Evolutionary conservation across 2,888 invertebrate genomes (phyloP).

Genomic region (Torymus tubicola): DNA sequence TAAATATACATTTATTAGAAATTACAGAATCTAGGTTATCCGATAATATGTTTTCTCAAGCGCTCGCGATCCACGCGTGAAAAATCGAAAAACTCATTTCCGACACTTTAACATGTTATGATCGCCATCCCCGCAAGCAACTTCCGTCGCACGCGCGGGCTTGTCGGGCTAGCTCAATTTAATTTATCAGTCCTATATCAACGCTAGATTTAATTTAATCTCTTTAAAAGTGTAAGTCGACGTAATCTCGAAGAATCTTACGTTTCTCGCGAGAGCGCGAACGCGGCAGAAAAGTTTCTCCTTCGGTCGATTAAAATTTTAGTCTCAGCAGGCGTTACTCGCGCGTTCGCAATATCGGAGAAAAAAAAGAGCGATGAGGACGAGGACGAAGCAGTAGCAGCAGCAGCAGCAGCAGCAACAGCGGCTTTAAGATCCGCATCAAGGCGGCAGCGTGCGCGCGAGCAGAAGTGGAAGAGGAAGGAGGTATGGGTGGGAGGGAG

Average conservation of each 20-base stretch:
- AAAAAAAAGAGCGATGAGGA: conserved; percentile 36
- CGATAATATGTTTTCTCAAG: too few species aligned
- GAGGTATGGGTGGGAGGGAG: conserved; percentile 56
- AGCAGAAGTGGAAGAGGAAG: conserved; percentile 52
- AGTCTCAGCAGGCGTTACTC: conserved; percentile 15
- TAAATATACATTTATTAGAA: too few species aligned
- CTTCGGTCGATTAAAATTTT: conserved; percentile 55
- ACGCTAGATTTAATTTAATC: conserved; percentile 37
- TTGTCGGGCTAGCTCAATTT: background rate
- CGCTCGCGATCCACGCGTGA: too few species aligned
- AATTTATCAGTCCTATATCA: too few species aligned
- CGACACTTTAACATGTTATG: conserved; percentile 51
- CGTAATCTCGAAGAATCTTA: conserved; percentile 41
- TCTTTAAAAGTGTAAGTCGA: conserved; percentile 55
- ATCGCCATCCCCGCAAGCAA: conserved; percentile 14
- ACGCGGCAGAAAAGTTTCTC: conserved; percentile 29
- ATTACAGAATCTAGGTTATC: too few species aligned
- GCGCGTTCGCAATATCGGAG: conserved; percentile 39
- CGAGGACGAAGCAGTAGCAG: conserved; percentile 14
- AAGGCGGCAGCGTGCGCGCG: conserved; percentile 4
- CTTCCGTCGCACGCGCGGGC: background rate
- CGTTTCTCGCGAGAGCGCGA: background rate
- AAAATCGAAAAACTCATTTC: conserved; percentile 3
- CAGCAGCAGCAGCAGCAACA: conserved; percentile 23
- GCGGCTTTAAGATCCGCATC: conserved; percentile 48